Conservation (phyloP, 2,797 vertebrate genomes). For the Micromesistius poutassou region DNA sequence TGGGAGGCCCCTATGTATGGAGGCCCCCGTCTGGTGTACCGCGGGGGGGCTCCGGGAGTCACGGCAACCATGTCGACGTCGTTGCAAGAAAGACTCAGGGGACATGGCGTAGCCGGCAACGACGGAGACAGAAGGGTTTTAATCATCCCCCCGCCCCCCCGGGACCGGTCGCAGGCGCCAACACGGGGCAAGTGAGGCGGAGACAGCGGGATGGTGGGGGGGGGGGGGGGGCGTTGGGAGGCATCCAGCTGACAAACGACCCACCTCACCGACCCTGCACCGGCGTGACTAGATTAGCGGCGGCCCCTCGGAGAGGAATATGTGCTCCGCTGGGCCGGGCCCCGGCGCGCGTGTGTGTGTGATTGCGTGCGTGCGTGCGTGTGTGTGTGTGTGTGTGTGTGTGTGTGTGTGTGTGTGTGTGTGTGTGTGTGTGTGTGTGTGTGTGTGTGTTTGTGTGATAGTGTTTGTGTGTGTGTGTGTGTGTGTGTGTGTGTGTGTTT, state of each 20-base stretch:
- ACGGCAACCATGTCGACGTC: slow-evolving; percentile 13
- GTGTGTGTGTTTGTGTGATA: too few species aligned
- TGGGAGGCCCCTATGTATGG: too few species aligned
- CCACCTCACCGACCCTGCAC: slow-evolving; percentile 49
- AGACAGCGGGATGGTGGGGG: slow-evolving; percentile 16
- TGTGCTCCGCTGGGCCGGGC: slow-evolving; percentile 55
- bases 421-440: too few species aligned
- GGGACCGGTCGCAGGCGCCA: slow-evolving; percentile 37
- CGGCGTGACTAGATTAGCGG: slow-evolving; percentile 52
- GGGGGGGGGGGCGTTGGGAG: slow-evolving; percentile 42
- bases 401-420: too few species aligned
- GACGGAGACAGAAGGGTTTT: slow-evolving; percentile 68
- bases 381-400: too few species aligned
- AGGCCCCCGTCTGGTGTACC: slow-evolving; percentile 59
- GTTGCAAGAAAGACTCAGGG: slow-evolving; percentile 5
- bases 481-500: too few species aligned
- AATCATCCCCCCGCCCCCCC: slow-evolving; percentile 74
- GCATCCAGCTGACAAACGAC: slow-evolving; percentile 70
- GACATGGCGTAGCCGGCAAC: slow-evolving; percentile 39
- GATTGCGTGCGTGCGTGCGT: too few species aligned
- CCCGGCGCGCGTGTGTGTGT: not conserved
- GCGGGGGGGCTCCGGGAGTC: slow-evolving; percentile 61
- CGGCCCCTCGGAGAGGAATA: slow-evolving; percentile 47
- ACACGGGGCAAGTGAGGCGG: slow-evolving; percentile 63
- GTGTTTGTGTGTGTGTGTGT: too few species aligned